Percentiles rank a stretch among this genome's conserved stretches.
phyloP scores from a whole-genome alignment of 30 jellyfish, hydroid and myxozoan species.

The Cassiopea xamachana region DNA sequence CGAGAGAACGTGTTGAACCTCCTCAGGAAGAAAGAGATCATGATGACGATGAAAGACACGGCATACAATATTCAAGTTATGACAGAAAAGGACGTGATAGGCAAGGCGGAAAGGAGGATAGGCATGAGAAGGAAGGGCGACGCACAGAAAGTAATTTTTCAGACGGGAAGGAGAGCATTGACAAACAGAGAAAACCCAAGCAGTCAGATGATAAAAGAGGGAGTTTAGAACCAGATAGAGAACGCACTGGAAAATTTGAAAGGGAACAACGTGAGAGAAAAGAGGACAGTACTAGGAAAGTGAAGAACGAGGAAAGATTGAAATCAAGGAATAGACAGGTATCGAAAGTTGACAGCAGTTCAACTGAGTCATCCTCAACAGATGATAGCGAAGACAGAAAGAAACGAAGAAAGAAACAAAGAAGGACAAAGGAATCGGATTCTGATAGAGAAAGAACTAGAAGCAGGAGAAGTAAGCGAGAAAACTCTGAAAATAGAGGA shows the following conservation, averaged over 20 bases:
- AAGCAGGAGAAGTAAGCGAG: slow-evolving; percentile 16
- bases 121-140: neutral
- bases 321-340: neutral
- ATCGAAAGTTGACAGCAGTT: slow-evolving; percentile 7
- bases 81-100: neutral
- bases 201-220: neutral
- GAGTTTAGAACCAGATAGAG: neutral
- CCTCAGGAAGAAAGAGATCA: slow-evolving; percentile 9
- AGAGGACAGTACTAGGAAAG: neutral
- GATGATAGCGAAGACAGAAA: slow-evolving; percentile 12
- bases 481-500: slow-evolving; percentile 1
- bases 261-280: neutral
- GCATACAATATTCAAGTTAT: neutral
- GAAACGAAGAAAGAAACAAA: slow-evolving; percentile 24
- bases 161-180: neutral
- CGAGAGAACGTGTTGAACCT: neutral
- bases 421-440: slow-evolving; percentile 11
- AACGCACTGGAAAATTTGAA: neutral
- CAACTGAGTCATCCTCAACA: slow-evolving; percentile 22
- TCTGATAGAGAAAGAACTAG: slow-evolving; percentile 9
- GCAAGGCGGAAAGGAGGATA: neutral
- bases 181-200: neutral
- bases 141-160: neutral
- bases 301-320: neutral
- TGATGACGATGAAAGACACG: slow-evolving; percentile 3